Evolutionary conservation across 2,888 invertebrate genomes (phyloP).

Genomic region (Steromphala cineraria): DNA sequence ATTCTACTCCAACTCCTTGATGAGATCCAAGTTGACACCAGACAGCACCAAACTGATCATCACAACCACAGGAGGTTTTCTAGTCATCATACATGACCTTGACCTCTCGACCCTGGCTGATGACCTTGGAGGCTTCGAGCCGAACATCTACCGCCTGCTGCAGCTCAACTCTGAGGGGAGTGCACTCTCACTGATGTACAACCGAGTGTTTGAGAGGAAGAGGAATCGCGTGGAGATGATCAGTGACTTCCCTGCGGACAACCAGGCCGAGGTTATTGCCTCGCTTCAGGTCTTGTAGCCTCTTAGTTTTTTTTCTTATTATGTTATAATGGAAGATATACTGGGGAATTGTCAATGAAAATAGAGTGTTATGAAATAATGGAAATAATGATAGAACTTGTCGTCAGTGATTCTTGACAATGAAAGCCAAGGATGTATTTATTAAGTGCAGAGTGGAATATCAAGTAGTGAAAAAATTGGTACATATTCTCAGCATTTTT

Average conservation of each 20-base stretch:
- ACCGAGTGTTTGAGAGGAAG: slow-evolving; percentile 87
- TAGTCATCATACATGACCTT: slow-evolving; percentile 92
- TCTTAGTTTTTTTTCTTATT: too few species aligned
- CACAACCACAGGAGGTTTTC: slow-evolving; percentile 91
- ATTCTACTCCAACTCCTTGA: slow-evolving; percentile 89
- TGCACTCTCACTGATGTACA: slow-evolving; percentile 87
- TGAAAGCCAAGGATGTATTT: too few species aligned
- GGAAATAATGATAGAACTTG: too few species aligned
- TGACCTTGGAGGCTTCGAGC: slow-evolving; percentile 80
- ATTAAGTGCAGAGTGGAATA: too few species aligned
- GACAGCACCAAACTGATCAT: slow-evolving; percentile 91
- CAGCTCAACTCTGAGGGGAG: slow-evolving; percentile 91
- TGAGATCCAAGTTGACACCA: slow-evolving; percentile 91
- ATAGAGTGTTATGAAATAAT: too few species aligned
- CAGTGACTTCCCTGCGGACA: slow-evolving; percentile 89
- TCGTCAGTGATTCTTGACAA: too few species aligned
- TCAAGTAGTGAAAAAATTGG: too few species aligned
- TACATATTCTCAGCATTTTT: too few species aligned
- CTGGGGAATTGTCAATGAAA: too few species aligned
- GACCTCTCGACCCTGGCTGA: slow-evolving; percentile 86
- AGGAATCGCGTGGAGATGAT: slow-evolving; percentile 92
- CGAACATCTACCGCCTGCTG: slow-evolving; percentile 69
- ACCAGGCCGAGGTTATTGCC: slow-evolving; percentile 93
- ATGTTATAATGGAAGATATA: too few species aligned
- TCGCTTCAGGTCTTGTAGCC: slow-evolving; percentile 79